Evolutionary conservation across 2,113 vertebrate species (phyloP).

Genomic region (Caranx ignobilis): DNA sequence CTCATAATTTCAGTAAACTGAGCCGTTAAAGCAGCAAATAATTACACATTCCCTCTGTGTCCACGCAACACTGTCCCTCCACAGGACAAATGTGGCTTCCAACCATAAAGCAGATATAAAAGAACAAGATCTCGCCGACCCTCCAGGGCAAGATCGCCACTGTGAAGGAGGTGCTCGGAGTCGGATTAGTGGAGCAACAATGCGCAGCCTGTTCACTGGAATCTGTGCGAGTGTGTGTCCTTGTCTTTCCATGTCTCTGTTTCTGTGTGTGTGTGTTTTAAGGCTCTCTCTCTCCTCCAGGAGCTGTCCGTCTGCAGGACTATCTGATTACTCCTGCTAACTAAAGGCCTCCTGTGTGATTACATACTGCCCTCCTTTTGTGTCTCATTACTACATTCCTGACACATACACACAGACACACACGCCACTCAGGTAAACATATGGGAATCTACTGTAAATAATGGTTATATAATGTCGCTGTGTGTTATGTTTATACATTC

Average conservation of each 20-base stretch:
- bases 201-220: constrained; percentile 76
- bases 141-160: constrained; percentile 39
- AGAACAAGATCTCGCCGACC: constrained; percentile 54
- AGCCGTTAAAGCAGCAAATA: constrained; percentile 6
- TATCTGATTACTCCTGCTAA: constrained; percentile 79
- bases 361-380: constrained; percentile 66
- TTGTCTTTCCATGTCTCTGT: constrained; percentile 59
- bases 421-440: constrained; percentile 38
- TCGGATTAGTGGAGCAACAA: constrained; percentile 77
- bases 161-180: constrained; percentile 60
- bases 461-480: background rate
- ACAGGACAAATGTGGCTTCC: constrained; percentile 33
- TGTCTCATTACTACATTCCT: constrained; percentile 74
- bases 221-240: constrained; percentile 67
- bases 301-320: constrained; percentile 74
- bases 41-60: background rate
- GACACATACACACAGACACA: constrained; percentile 53
- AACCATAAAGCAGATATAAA: constrained; percentile 34
- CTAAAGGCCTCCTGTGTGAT: constrained; percentile 77
- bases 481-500: background rate
- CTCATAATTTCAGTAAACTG: constrained; percentile 2
- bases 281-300: constrained; percentile 68
- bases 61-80: background rate
- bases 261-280: constrained; percentile 63
- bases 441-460: background rate